Evolutionary conservation across 2,888 invertebrate genomes (phyloP).

Genomic region (Lycia hirtaria): DNA sequence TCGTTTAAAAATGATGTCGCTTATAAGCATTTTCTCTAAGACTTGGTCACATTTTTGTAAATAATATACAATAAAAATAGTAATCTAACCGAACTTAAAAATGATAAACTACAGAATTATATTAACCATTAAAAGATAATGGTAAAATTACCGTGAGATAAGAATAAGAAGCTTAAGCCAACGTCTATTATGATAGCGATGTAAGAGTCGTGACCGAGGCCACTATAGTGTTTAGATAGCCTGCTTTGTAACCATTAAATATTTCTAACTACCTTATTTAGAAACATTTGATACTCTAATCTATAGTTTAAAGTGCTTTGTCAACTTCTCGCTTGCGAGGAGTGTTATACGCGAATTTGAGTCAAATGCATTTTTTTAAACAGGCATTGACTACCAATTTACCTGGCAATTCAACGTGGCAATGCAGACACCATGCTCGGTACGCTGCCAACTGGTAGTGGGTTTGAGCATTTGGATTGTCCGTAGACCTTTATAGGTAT

Average conservation of each 20-base stretch:
- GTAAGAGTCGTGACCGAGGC: conserved; percentile 2
- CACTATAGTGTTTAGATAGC: conserved; percentile 8
- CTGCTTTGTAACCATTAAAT: conserved; percentile 3
- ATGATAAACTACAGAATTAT: conserved; percentile 7
- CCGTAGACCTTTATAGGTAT: no score
- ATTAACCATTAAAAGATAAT: background rate
- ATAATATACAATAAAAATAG: no score
- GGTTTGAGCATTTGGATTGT: no score
- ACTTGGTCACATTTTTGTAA: no score
- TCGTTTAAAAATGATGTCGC: no score
- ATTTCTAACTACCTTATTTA: background rate
- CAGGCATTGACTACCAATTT: no score
- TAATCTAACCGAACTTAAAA: background rate
- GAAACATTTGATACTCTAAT: background rate
- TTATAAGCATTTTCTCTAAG: no score
- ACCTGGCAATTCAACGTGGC: no score
- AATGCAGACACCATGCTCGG: no score
- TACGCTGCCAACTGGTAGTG: no score
- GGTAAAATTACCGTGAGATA: conserved; percentile 1
- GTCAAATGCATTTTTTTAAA: no score
- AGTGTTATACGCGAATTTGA: no score
- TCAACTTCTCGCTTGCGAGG: background rate
- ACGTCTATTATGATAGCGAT: conserved; percentile 18
- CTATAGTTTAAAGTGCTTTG: background rate
- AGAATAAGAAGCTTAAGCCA: background rate